Conservation (phyloP, 2,113 vertebrate genomes). For the Uria lomvia region DNA sequence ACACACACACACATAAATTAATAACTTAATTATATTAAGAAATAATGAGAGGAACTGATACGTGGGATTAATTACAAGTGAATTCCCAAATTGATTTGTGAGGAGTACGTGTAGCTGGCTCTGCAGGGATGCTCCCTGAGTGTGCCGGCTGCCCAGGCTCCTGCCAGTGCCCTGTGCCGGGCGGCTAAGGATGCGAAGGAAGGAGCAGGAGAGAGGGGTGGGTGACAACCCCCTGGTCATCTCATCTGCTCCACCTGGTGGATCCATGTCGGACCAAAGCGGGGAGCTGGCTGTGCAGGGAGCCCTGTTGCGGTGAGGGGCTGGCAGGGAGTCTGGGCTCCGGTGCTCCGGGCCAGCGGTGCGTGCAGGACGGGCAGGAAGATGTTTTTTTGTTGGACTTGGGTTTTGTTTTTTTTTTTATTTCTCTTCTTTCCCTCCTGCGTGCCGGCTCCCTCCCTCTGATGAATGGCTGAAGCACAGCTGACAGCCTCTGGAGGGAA, state of each 20-base stretch:
- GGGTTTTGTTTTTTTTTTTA: not conserved
- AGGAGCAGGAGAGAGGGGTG: not conserved
- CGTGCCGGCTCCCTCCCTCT: not conserved
- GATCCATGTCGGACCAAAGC: not conserved
- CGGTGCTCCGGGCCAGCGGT: fast-evolving
- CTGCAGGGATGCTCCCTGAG: not conserved
- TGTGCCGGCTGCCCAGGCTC: not conserved
- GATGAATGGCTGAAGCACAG: not conserved
- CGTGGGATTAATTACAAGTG: conserved; percentile 30
- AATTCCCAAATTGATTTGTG: conserved; percentile 49
- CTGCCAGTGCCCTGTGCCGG: not conserved
- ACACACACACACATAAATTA: not conserved
- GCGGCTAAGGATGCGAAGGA: not conserved
- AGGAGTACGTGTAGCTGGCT: not conserved
- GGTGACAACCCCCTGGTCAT: not conserved
- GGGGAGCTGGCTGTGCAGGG: not conserved
- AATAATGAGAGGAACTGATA: conserved; percentile 48
- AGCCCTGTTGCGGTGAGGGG: not conserved
- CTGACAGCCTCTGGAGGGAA: not conserved
- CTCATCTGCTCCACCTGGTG: not conserved
- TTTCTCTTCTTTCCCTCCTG: not conserved
- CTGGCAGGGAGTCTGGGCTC: not conserved
- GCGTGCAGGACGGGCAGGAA: not conserved
- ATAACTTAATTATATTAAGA: conserved; percentile 52
- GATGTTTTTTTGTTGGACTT: not conserved